Conservation (phyloP, 2,888 invertebrate species). For the Cephus pulcher region DNA sequence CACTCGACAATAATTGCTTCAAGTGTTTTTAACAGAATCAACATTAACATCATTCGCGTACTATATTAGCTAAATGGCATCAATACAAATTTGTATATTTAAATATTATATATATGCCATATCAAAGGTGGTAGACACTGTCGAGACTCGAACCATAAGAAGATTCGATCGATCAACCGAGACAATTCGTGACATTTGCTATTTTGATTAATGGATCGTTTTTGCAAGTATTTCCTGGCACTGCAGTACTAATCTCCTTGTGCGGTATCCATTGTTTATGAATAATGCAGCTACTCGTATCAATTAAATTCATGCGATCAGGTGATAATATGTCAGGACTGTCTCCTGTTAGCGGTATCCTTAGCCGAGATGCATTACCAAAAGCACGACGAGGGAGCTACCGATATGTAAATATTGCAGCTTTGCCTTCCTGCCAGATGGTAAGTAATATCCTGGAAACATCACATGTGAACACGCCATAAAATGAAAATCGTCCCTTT, state of each 20-base stretch:
- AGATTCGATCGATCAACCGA: not conserved
- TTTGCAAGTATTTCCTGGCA: not conserved
- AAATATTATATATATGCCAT: not conserved
- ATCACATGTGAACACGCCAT: not conserved
- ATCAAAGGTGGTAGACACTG: not conserved
- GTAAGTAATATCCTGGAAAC: not conserved
- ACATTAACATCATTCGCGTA: not conserved
- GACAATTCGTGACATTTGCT: not conserved
- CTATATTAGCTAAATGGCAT: not conserved
- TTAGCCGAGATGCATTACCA: not conserved
- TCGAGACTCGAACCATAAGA: not conserved
- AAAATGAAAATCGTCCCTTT: not conserved
- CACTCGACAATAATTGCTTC: not conserved
- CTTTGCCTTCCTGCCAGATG: not conserved
- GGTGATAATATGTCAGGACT: not conserved
- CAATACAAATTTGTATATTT: not conserved
- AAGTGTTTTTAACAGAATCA: not conserved
- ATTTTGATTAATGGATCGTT: not conserved
- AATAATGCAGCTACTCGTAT: not conserved
- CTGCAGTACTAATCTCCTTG: not conserved
- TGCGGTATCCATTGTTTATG: not conserved
- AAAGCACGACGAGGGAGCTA: not conserved
- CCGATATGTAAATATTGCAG: not conserved
- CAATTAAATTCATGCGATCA: conserved; percentile 2
- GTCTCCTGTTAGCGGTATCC: not conserved